Evolutionary conservation across 2,888 invertebrate species (phyloP).

Genomic region (Liopterus haemorrhoidalis): DNA sequence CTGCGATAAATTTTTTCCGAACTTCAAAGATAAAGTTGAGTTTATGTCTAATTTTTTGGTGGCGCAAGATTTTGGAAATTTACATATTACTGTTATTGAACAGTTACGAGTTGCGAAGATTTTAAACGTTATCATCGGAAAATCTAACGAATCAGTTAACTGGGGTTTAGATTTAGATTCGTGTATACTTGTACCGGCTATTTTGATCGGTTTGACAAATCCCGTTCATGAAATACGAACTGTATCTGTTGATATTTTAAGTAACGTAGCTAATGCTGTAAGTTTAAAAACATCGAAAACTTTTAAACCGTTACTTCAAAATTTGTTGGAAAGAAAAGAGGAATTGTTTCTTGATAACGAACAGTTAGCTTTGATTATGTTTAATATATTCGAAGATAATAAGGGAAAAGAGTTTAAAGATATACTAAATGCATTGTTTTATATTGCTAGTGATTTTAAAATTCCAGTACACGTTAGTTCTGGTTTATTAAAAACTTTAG

Average conservation of each 20-base stretch:
- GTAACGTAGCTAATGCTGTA: constrained; percentile 40
- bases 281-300: constrained; percentile 40
- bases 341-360: constrained; percentile 63
- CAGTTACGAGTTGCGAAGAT: constrained; percentile 49
- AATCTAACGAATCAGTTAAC: constrained; percentile 34
- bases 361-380: constrained; percentile 59
- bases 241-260: constrained; percentile 52
- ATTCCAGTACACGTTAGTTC: constrained; percentile 46
- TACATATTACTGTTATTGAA: constrained; percentile 42
- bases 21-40: constrained; percentile 48
- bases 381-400: constrained; percentile 54
- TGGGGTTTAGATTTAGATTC: constrained; percentile 47
- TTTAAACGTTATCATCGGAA: constrained; percentile 27
- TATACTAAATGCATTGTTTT: constrained; percentile 35
- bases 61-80: constrained; percentile 20
- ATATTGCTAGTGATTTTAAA: constrained; percentile 41
- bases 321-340: constrained; percentile 48
- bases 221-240: constrained; percentile 52
- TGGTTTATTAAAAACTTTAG: constrained; percentile 43
- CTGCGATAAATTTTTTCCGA: constrained; percentile 46
- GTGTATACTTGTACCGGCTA: constrained; percentile 48
- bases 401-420: constrained; percentile 37
- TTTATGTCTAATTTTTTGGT: constrained; percentile 55
- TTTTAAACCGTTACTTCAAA: constrained; percentile 47
- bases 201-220: constrained; percentile 55